Percentiles rank a stretch among this genome's conserved stretches.
Conservation (phyloP, 2,797 vertebrate genomes). For the Danio choprae region DNA sequence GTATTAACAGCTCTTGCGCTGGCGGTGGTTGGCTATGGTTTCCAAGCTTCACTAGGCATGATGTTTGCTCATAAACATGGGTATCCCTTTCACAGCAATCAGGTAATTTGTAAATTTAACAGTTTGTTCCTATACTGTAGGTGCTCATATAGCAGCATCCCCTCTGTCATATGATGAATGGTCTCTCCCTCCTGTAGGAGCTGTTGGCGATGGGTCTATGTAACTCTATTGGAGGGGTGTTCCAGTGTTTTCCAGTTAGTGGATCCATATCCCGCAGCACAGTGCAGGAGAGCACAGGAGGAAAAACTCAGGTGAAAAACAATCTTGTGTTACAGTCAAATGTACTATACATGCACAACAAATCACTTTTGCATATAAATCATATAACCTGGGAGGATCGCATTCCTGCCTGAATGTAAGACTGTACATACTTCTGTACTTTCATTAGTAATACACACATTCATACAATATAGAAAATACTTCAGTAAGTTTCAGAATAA, state of each 20-base stretch:
- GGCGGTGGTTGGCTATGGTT: slow-evolving; percentile 88
- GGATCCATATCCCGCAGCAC: slow-evolving; percentile 88
- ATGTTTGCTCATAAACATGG: slow-evolving; percentile 86
- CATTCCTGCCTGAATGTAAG: too few species aligned
- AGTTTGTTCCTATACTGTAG: neutral
- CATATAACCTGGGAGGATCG: neutral
- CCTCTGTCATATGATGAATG: slow-evolving; percentile 22
- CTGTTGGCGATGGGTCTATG: slow-evolving; percentile 89
- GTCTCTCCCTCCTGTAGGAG: slow-evolving; percentile 76
- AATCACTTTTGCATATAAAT: neutral
- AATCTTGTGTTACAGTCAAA: neutral
- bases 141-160: neutral
- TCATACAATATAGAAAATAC: too few species aligned
- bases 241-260: slow-evolving; percentile 87
- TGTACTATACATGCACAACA: neutral
- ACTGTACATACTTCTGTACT: too few species aligned
- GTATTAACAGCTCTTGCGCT: slow-evolving; percentile 77
- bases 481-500: too few species aligned
- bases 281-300: slow-evolving; percentile 85
- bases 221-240: slow-evolving; percentile 85
- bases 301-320: slow-evolving; percentile 70
- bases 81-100: slow-evolving; percentile 83
- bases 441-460: too few species aligned
- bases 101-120: slow-evolving; percentile 73
- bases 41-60: slow-evolving; percentile 86